Percentiles rank a stretch among this genome's conserved stretches.
phyloP scores from a whole-genome alignment of 2,888 invertebrate genomes.

The Drosophila fungiperda region DNA sequence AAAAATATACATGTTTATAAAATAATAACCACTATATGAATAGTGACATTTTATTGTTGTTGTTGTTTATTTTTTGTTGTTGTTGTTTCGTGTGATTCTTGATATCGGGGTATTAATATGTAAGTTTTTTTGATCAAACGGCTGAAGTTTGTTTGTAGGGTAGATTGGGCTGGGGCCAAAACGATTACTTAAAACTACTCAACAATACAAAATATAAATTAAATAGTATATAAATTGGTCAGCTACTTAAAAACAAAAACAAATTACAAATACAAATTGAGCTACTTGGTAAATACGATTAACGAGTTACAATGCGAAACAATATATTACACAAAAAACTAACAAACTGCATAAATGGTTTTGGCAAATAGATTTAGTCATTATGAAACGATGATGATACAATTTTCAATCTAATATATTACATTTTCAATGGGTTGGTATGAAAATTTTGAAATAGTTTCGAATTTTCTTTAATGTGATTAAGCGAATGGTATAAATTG shows the following conservation, averaged over 20 bases:
- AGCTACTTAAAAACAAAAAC: constrained; percentile 59
- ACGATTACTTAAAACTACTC: constrained; percentile 56
- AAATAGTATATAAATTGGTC: constrained; percentile 31
- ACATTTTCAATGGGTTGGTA: constrained; percentile 52
- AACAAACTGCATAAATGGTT: constrained; percentile 58
- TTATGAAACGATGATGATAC: constrained; percentile 49
- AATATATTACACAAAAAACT: constrained; percentile 46
- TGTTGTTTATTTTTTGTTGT: constrained; percentile 43
- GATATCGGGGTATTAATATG: constrained; percentile 57
- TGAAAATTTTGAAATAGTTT: constrained; percentile 28
- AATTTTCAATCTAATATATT: constrained; percentile 61
- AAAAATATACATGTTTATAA: constrained; percentile 34
- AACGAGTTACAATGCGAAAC: constrained; percentile 45
- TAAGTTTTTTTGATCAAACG: constrained; percentile 48
- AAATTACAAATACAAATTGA: constrained; percentile 59
- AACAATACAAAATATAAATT: constrained; percentile 36
- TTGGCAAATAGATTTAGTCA: constrained; percentile 41
- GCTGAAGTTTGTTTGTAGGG: constrained; percentile 33
- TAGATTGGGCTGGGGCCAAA: constrained; percentile 24
- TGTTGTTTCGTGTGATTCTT: constrained; percentile 47
- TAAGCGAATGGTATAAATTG: constrained; percentile 55
- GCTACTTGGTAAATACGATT: constrained; percentile 42
- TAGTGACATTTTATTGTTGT: constrained; percentile 23
- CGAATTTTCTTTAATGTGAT: constrained; percentile 21
- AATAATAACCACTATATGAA: constrained; percentile 33